A percentile compares a stretch with the other conserved stretches of the same genome.
Conservation (phyloP, 2,888 invertebrate species). For the Clitarchus hookeri region DNA sequence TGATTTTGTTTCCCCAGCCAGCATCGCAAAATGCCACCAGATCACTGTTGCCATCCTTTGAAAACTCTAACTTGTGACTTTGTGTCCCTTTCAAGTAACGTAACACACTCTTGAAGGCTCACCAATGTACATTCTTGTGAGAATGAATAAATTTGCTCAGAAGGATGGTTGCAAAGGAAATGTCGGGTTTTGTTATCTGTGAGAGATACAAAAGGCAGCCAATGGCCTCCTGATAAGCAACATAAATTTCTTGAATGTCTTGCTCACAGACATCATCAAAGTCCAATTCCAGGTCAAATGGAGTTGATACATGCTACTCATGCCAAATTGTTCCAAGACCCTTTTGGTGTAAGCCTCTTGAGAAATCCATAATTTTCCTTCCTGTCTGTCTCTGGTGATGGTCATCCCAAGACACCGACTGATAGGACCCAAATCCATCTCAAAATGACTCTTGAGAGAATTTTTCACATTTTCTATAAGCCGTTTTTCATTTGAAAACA, state of each 20-base stretch:
- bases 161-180: no score
- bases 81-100: no score
- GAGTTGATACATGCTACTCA: neutral
- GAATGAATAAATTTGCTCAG: no score
- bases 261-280: neutral
- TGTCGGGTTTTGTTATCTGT: no score
- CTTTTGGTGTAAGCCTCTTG: constrained; percentile 19
- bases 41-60: no score
- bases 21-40: no score
- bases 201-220: no score
- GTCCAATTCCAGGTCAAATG: neutral
- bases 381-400: neutral
- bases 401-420: neutral
- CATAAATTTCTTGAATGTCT: neutral
- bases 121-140: no score
- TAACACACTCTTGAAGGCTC: no score
- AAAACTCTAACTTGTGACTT: no score
- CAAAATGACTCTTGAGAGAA: neutral
- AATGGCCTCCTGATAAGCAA: constrained; percentile 10
- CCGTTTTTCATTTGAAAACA: neutral
- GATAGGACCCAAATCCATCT: neutral
- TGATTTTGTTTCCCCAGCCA: no score
- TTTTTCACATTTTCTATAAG: neutral
- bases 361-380: neutral
- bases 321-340: neutral